A percentile compares a stretch with the other conserved stretches of the same genome.
Conservation (phyloP, 1,140 invertebrate genomes). For the Bombus waltoni region DNA sequence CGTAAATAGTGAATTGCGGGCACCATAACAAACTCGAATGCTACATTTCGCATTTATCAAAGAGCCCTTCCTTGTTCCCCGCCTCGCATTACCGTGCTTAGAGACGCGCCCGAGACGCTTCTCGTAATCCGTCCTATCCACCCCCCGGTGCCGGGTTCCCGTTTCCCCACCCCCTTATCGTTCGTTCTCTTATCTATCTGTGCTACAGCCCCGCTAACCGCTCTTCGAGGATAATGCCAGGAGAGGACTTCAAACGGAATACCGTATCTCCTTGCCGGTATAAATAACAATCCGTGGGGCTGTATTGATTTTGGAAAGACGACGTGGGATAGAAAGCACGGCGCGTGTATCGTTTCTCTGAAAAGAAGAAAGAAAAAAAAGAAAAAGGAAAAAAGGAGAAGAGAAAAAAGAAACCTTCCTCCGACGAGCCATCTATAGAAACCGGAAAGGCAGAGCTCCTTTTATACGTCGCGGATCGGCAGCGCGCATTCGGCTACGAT, state of each 20-base stretch:
- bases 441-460: slow-evolving; percentile 8
- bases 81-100: slow-evolving; percentile 67
- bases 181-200: slow-evolving; percentile 48
- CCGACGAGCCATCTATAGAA: neutral
- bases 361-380: neutral
- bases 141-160: slow-evolving; percentile 17
- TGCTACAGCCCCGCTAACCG: slow-evolving; percentile 50
- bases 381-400: neutral
- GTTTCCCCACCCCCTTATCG: neutral
- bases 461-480: slow-evolving; percentile 34
- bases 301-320: slow-evolving; percentile 65
- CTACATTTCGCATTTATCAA: slow-evolving; percentile 72
- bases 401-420: neutral
- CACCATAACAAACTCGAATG: slow-evolving; percentile 71
- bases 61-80: slow-evolving; percentile 67
- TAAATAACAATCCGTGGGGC: slow-evolving; percentile 66
- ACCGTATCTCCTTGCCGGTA: slow-evolving; percentile 57
- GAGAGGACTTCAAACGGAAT: slow-evolving; percentile 69
- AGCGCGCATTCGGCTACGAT: slow-evolving; percentile 12
- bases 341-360: slow-evolving; percentile 37
- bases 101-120: slow-evolving; percentile 63
- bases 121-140: slow-evolving; percentile 68
- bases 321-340: slow-evolving; percentile 1
- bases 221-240: slow-evolving; percentile 59
- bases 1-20: slow-evolving; percentile 68